Evolutionary conservation across 2,113 vertebrate genomes (phyloP).

Genomic region (Neogale vison): DNA sequence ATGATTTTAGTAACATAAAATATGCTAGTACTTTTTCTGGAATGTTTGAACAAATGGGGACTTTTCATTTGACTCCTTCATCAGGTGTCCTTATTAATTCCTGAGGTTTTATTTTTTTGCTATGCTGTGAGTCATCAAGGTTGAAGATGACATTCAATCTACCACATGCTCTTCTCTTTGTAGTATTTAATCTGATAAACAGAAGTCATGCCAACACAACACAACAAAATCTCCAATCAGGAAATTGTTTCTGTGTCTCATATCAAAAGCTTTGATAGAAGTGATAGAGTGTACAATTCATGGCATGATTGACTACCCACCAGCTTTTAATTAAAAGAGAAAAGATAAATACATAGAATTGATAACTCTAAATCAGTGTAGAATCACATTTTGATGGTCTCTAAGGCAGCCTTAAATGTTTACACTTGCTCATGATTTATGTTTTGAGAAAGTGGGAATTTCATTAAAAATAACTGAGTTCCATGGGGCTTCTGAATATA

Average conservation of each 20-base stretch:
- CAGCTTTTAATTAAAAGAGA: slow-evolving; percentile 54
- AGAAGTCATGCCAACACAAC: slow-evolving; percentile 24
- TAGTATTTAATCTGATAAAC: background rate
- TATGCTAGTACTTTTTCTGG: background rate
- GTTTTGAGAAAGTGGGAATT: slow-evolving; percentile 32
- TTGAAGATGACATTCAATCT: slow-evolving; percentile 18
- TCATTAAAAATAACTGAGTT: slow-evolving; percentile 55
- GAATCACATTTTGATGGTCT: slow-evolving; percentile 29
- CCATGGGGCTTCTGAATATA: background rate
- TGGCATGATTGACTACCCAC: background rate
- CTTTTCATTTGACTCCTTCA: background rate
- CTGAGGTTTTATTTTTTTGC: slow-evolving; percentile 32
- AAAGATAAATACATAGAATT: slow-evolving; percentile 19
- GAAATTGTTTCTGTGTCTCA: background rate
- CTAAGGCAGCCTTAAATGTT: slow-evolving; percentile 3
- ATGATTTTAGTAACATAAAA: background rate
- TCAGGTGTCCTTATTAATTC: background rate
- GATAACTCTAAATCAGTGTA: background rate
- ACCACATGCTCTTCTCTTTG: background rate
- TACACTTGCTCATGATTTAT: slow-evolving; percentile 50
- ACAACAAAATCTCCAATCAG: background rate
- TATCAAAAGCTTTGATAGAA: background rate
- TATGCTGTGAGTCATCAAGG: background rate
- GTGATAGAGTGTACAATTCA: background rate
- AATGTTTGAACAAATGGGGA: background rate